phyloP scores from a whole-genome alignment of 2,888 invertebrate genomes.

The Fragum sueziense region DNA sequence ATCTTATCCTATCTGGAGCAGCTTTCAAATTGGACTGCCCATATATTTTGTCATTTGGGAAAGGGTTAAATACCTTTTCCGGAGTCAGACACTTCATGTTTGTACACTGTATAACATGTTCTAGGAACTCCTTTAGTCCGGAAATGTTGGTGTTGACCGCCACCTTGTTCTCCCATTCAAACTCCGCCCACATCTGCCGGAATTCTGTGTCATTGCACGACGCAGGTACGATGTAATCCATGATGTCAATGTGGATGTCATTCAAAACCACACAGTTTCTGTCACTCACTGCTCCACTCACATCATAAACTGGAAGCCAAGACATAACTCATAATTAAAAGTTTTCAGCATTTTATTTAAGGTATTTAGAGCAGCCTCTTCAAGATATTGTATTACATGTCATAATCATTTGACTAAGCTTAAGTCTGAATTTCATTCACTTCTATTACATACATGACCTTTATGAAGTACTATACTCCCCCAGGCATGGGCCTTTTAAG shows the following conservation, averaged over 20 bases:
- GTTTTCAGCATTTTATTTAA: too few species aligned
- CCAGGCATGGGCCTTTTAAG: too few species aligned
- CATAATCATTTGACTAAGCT: too few species aligned
- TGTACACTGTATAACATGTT: constrained; percentile 95
- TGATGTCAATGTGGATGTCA: constrained; percentile 99
- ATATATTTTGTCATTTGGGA: too few species aligned
- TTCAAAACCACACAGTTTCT: constrained; percentile 98
- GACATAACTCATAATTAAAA: too few species aligned
- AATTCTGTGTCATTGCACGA: constrained; percentile 97
- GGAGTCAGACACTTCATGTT: constrained; percentile 99
- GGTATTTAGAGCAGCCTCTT: too few species aligned
- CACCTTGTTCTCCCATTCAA: constrained; percentile 99
- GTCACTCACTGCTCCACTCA: constrained; percentile 95
- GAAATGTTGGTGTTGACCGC: constrained; percentile 95
- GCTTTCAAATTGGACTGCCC: too few species aligned
- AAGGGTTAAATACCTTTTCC: constrained; percentile 94
- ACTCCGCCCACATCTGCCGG: constrained; percentile 99
- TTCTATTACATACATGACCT: too few species aligned
- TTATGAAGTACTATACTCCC: too few species aligned
- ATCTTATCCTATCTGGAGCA: too few species aligned
- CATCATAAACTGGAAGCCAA: constrained; percentile 92
- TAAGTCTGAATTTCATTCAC: too few species aligned
- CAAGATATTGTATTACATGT: too few species aligned
- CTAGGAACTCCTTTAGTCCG: constrained; percentile 95
- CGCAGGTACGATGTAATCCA: constrained; percentile 94